A percentile compares a stretch with the other conserved stretches of the same genome.
phyloP scores from a whole-genome alignment of 2,888 invertebrate genomes.

The Oscheius onirici region DNA sequence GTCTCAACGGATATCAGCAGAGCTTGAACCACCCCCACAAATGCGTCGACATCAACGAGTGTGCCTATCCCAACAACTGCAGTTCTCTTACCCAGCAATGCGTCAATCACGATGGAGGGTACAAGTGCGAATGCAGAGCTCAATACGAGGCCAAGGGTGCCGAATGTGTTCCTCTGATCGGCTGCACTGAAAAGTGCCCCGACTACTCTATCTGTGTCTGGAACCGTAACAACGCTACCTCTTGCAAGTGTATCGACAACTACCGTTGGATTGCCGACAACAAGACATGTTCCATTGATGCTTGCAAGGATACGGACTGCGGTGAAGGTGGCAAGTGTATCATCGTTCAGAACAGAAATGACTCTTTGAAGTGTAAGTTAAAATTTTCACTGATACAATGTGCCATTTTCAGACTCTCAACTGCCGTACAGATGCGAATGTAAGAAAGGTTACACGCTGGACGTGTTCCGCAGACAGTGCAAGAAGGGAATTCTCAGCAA shows the following conservation, averaged over 20 bases:
- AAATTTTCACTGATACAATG: not conserved
- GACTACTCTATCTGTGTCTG: slow-evolving; percentile 17
- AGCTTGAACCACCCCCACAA: not conserved
- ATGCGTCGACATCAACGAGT: slow-evolving; percentile 25
- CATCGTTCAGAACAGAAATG: slow-evolving; percentile 21
- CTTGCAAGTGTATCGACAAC: slow-evolving; percentile 18
- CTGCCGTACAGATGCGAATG: slow-evolving; percentile 22
- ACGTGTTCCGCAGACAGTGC: not conserved
- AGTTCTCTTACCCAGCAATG: slow-evolving; percentile 7
- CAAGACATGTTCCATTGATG: slow-evolving; percentile 8
- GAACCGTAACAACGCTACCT: not conserved
- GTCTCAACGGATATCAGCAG: slow-evolving; percentile 26
- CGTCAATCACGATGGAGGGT: slow-evolving; percentile 6
- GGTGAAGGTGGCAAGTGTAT: slow-evolving; percentile 10
- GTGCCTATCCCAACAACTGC: slow-evolving; percentile 14
- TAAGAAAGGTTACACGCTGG: not conserved
- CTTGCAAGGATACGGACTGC: slow-evolving; percentile 13
- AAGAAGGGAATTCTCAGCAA: not conserved
- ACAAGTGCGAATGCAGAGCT: slow-evolving; percentile 11
- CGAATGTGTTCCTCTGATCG: not conserved
- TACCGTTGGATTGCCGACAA: slow-evolving; percentile 5
- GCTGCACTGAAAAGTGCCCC: slow-evolving; percentile 1
- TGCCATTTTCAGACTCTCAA: not conserved
- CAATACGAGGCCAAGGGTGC: not conserved
- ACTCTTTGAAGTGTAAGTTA: slow-evolving; percentile 1